Base-by-base conservation (phyloP, 37 sponge, comb jelly and placozoan genomes). In the Aplysina aerophoba region DNA sequence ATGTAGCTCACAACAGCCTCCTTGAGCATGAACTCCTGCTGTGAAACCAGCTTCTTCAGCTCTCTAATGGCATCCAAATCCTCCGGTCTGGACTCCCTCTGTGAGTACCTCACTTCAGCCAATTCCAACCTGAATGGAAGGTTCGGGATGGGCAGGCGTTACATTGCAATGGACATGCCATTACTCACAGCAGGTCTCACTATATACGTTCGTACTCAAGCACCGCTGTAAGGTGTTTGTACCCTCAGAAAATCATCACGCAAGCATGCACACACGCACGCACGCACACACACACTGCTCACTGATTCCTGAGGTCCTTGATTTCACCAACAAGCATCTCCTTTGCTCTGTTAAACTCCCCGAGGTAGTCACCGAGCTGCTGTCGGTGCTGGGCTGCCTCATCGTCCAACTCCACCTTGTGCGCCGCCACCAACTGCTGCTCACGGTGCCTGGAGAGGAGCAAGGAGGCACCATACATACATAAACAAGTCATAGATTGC, bases 271-370 rank as follows among this genome's bases (percentile, higher is more conserved):
- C 50, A 44, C 50, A 44, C 50, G 8, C 8, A 44, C 50, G 6
- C 50, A 3, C 3, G 50, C 50, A 44, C 50, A 11, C 6, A 3
- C 50, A 3, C 50, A 44, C 50, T 44, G 50, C 50, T 65, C 34
- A 91, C 94, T 81, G 53, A 50, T 79, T 68, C 31, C 91, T 80
- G 5, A 85, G 36, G 8, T 83, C 80, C 19, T 53, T n/a, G 3
- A 91, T 82, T 73, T 88, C 85, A 4, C 22, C 31, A 56, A 22
- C 85, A n/a, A 94, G 83, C 25, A 90, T 37, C 1, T 90, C 84
- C 65, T 94, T 94, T 36, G 94, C 91, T 56, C 81, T 83, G 73
- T 91, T 94, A 81, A 94, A 94, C 36, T 94, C 92, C 19, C 53
- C 60, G 24, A 94, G 87, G 15, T 91, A 86, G 8, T 38, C 54